phyloP scores from a whole-genome alignment of 2,888 invertebrate species.

The Cerastis rubricosa region DNA sequence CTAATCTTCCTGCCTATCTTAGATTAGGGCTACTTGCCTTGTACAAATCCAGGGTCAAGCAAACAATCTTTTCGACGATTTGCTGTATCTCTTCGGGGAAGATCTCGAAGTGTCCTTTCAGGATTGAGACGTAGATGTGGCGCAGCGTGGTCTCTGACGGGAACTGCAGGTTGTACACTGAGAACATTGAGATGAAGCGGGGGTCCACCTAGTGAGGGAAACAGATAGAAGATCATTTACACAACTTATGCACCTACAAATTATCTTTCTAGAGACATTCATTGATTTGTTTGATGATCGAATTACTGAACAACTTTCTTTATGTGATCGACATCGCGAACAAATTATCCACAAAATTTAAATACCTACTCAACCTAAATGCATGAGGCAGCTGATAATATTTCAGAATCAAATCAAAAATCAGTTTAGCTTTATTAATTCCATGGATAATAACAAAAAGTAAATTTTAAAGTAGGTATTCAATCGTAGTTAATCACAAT shows the following conservation, averaged over 20 bases:
- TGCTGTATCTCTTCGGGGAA: conserved; percentile 93
- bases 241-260: not conserved
- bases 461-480: too few species aligned
- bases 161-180: conserved; percentile 96
- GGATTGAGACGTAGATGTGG: conserved; percentile 96
- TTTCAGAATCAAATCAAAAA: too few species aligned
- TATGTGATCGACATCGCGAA: not conserved
- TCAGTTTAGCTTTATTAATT: too few species aligned
- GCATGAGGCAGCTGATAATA: too few species aligned
- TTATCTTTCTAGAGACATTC: too few species aligned
- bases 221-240: not conserved
- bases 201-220: conserved; percentile 92
- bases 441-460: too few species aligned
- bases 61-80: conserved; percentile 92
- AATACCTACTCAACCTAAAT: not conserved
- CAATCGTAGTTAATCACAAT: too few species aligned
- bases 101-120: conserved; percentile 93
- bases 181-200: conserved; percentile 97
- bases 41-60: conserved; percentile 95
- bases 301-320: not conserved
- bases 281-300: not conserved
- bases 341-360: not conserved
- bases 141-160: conserved; percentile 94
- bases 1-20: not conserved
- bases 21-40: conserved; percentile 85